Conservation (phyloP, 1,140 invertebrate genomes). For the Scaptomyza hsui region DNA sequence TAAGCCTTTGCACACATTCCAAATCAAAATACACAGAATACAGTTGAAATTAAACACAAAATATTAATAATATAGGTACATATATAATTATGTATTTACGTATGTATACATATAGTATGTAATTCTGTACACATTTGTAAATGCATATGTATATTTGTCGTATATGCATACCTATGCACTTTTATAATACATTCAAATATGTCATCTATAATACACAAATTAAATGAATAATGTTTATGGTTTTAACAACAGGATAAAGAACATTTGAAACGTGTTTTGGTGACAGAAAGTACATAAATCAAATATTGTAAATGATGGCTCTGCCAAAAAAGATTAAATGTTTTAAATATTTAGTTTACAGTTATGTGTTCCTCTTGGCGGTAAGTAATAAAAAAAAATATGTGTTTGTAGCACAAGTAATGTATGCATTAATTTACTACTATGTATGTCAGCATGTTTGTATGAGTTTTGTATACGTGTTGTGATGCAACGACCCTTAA, state of each 20-base stretch:
- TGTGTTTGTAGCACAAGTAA: neutral
- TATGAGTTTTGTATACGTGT: neutral
- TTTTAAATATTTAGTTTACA: constrained; percentile 84
- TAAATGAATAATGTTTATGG: neutral
- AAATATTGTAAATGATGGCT: constrained; percentile 62
- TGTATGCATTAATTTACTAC: constrained; percentile 1
- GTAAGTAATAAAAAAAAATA: constrained; percentile 58
- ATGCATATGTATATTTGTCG: neutral
- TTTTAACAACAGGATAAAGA: constrained; percentile 16
- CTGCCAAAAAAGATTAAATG: constrained; percentile 83
- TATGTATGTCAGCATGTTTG: constrained; percentile 8
- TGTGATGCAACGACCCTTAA: neutral
- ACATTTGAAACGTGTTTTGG: constrained; percentile 1
- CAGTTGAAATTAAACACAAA: neutral
- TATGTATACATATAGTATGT: neutral
- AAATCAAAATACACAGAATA: neutral
- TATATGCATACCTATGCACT: constrained; percentile 1
- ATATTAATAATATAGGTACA: neutral
- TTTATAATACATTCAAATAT: neutral
- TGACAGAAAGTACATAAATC: constrained; percentile 8
- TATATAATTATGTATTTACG: constrained; percentile 1
- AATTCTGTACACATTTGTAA: neutral
- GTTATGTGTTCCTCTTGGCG: constrained; percentile 83
- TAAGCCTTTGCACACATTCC: neutral
- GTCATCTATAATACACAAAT: neutral